Evolutionary conservation across 2,888 invertebrate genomes (phyloP), one percentile per base, ranked within the genome.

Genomic region (Rhagonycha lutea): DNA sequence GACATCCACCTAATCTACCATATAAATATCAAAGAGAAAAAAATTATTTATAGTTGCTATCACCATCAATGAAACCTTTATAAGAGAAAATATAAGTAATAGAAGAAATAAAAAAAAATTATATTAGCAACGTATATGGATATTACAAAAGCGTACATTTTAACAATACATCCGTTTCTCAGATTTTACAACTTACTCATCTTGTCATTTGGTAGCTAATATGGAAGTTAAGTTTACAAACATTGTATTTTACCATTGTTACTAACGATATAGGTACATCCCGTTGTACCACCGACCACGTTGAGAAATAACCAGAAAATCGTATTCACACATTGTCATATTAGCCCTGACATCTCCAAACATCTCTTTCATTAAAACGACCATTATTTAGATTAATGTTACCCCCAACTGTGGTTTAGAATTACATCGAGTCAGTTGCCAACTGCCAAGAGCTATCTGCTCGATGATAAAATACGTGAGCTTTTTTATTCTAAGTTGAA

Each of bases 381-480:
- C 86, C 88, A 87, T 88, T 88, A 88, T 88, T 86, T 87, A 88
- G 87, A 88, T 88, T 88, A 88, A 88, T 88, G 88, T 86, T 85
- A 81, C 86, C 87, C 87, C 87, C 87, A 82, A 85, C 85, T 86
- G 87, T 83, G 87, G 87, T 87, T 87, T 87, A 85, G 87, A 87
- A 87, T 85, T 84, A 85, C 85, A 83, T 82, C 83, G 84, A 83
- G 83, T 84, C 84, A 83, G 82, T 85, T 84, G 84, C 85, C 84
- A 85, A 85, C 85, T 86, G 85, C 84, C 85, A 85, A 85, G 83
- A 80, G 83, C 81, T 47, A 47, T 47, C 47, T 79, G 80, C 78
- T 80, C 81, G 83, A 83, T 83, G 84, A 84, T 85, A 85, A 86
- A 85, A 85, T 85, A 84, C 83, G 80, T 82, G 80, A 80, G 81